These are phyloP conservation scores for Priocnemis perturbator DNA, from an alignment of 2,888 invertebrate genomes.

Conservation along the genomic window DNA sequence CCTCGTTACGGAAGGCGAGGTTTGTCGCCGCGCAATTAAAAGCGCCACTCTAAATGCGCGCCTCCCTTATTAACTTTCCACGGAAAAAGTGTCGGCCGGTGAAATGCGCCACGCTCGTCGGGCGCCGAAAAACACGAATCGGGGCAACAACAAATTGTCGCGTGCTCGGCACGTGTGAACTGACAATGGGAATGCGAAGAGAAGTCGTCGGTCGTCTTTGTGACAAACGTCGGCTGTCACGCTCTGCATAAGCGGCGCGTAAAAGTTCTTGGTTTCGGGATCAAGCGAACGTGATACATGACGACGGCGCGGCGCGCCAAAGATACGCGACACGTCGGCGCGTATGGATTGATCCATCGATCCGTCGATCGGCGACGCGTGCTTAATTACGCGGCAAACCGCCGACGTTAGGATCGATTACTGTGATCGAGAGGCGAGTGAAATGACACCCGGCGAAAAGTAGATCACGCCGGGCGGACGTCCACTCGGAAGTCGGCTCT, in stretches of 20 bases:
- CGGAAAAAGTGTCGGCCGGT: conserved; percentile 25
- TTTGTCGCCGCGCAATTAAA: no score
- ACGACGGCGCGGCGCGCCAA: not conserved
- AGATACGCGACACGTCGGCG: not conserved
- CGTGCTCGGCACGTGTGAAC: not conserved
- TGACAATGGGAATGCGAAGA: no score
- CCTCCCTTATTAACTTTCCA: conserved; percentile 41
- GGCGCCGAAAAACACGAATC: not conserved
- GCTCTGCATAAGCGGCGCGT: conserved; percentile 35
- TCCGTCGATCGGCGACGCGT: not conserved
- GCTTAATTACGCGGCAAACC: no score
- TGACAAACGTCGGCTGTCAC: conserved; percentile 25
- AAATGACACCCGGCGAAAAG: no score
- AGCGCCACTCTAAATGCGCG: not conserved
- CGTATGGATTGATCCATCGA: not conserved
- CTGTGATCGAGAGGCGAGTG: no score
- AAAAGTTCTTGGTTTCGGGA: conserved; percentile 25
- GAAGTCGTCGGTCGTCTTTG: not conserved
- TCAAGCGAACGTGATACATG: not conserved
- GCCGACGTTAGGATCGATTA: no score
- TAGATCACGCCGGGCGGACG: no score
- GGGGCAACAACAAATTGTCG: not conserved
- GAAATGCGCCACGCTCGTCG: conserved; percentile 31
- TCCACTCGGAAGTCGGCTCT: no score
- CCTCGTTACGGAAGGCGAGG: no score